phyloP scores from a whole-genome alignment of 1,140 invertebrate genomes.

The Parapsyche elsis region DNA sequence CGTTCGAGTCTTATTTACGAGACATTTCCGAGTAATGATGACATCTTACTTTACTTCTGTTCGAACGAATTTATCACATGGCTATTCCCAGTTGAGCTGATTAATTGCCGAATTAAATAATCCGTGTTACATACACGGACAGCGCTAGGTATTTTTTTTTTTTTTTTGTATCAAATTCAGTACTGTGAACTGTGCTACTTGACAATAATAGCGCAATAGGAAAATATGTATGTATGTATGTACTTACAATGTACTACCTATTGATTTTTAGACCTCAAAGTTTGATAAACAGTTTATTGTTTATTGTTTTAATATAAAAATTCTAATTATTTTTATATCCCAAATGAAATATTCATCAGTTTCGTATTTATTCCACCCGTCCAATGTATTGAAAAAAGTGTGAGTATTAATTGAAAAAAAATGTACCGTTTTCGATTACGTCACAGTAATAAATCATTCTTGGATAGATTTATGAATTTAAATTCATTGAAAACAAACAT shows the following conservation, averaged over 20 bases:
- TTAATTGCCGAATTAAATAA: neutral
- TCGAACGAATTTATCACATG: slow-evolving; percentile 36
- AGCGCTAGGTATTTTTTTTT: no score
- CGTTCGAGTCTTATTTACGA: slow-evolving; percentile 10
- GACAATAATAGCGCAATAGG: no score
- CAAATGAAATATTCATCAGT: neutral
- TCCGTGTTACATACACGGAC: neutral
- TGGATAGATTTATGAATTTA: slow-evolving; percentile 52
- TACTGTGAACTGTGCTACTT: no score
- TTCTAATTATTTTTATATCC: neutral
- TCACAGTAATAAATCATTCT: slow-evolving; percentile 52
- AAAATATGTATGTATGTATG: no score
- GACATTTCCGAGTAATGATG: slow-evolving; percentile 46
- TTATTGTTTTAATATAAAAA: slow-evolving; percentile 23
- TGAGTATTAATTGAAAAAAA: slow-evolving; percentile 33
- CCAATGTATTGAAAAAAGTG: neutral
- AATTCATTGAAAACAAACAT: slow-evolving; percentile 55
- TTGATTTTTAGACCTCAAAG: no score
- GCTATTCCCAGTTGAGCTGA: slow-evolving; percentile 30
- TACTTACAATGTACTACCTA: no score
- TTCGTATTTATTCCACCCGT: neutral
- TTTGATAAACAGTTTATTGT: no score
- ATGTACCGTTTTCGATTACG: slow-evolving; percentile 51
- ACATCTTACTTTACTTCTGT: slow-evolving; percentile 40
- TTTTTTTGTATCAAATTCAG: neutral